phyloP scores from a whole-genome alignment of 2,113 vertebrate species.

The Nothobranchius kuhntae region DNA sequence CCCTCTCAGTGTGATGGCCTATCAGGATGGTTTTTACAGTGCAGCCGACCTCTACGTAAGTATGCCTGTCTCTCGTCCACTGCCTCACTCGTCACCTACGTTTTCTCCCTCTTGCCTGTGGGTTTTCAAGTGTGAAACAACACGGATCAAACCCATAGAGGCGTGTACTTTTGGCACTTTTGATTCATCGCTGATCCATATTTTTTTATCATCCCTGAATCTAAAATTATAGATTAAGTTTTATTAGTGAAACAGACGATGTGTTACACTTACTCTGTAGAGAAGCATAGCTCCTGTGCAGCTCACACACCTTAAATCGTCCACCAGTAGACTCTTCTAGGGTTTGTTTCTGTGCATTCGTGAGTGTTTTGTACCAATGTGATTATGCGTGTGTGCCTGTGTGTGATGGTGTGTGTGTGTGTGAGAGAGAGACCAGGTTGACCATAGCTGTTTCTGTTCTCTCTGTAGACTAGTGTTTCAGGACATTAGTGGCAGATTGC shows the following conservation, averaged over 20 bases:
- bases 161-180: constrained; percentile 56
- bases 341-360: constrained; percentile 73
- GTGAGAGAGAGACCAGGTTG: constrained; percentile 74
- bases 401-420: constrained; percentile 28
- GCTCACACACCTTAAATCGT: constrained; percentile 22
- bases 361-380: constrained; percentile 67
- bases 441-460: constrained; percentile 84
- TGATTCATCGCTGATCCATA: constrained; percentile 10
- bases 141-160: constrained; percentile 66
- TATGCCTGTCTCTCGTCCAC: constrained; percentile 65
- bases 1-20: constrained; percentile 83
- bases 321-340: constrained; percentile 59
- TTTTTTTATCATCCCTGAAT: background rate
- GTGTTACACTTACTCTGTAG: background rate
- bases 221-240: background rate
- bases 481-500: constrained; percentile 85
- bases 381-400: constrained; percentile 52
- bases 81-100: constrained; percentile 57
- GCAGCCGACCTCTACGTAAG: constrained; percentile 86
- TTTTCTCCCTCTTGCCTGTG: constrained; percentile 58
- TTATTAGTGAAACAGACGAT: background rate
- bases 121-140: constrained; percentile 71
- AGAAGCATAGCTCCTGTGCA: background rate
- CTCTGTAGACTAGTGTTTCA: constrained; percentile 87
- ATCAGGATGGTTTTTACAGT: constrained; percentile 86